Evolutionary conservation across 2,113 vertebrate species (phyloP).

Genomic region (Chionomys nivalis): DNA sequence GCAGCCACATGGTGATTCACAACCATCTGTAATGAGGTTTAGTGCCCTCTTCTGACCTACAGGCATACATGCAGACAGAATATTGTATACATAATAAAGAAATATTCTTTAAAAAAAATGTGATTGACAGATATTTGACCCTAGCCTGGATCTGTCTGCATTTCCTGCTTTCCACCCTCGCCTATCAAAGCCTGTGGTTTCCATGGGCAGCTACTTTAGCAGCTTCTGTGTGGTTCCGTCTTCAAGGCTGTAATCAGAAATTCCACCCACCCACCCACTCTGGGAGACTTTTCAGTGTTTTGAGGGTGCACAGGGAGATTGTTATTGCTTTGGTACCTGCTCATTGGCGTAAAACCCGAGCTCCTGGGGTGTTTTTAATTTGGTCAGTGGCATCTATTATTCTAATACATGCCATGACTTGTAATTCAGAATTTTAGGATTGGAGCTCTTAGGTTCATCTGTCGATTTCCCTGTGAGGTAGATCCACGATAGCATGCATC

Average conservation of each 20-base stretch:
- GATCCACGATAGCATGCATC: background rate
- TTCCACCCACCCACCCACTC: background rate
- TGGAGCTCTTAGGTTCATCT: background rate
- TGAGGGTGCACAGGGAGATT: background rate
- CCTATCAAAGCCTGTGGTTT: slow-evolving; percentile 25
- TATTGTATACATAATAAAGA: no score
- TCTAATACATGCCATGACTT: background rate
- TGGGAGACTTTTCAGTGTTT: background rate
- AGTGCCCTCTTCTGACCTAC: no score
- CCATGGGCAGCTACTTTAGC: background rate
- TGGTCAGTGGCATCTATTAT: background rate
- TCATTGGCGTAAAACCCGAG: slow-evolving; percentile 33
- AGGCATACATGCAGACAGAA: no score
- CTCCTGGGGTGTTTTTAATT: background rate
- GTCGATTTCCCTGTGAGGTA: background rate
- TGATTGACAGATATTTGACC: background rate
- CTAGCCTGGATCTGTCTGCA: background rate
- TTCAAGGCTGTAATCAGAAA: slow-evolving; percentile 47
- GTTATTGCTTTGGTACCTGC: slow-evolving; percentile 33
- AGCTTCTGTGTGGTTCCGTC: background rate
- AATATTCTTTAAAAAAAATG: no score
- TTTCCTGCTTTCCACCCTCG: background rate
- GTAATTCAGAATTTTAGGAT: background rate
- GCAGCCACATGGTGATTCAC: no score
- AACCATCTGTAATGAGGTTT: no score